These are phyloP conservation scores for Monochamus alternatus DNA, from an alignment of 2,888 invertebrate genomes.

Conservation along the genomic window DNA sequence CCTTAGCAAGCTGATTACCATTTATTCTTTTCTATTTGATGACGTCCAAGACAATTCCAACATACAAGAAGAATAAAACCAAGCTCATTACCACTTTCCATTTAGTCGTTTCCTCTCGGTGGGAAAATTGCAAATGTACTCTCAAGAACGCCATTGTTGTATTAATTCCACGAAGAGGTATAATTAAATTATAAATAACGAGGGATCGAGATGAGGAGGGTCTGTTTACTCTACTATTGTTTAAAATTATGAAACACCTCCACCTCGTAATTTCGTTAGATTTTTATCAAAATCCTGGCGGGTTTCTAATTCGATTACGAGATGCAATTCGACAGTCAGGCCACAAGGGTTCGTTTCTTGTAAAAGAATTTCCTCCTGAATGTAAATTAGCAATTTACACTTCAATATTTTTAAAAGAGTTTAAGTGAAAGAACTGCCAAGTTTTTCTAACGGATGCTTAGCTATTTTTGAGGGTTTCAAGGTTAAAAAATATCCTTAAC, in stretches of 20 bases:
- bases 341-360: neutral
- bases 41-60: too few relatives aligned
- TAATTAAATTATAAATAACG: slow-evolving; percentile 4
- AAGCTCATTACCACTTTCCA: neutral
- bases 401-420: too few relatives aligned
- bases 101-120: neutral
- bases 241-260: neutral
- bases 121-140: neutral
- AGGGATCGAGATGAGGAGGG: neutral
- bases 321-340: neutral
- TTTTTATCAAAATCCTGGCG: slow-evolving; percentile 2
- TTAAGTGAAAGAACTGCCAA: too few relatives aligned
- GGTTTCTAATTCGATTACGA: neutral
- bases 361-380: neutral
- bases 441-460: too few relatives aligned
- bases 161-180: neutral
- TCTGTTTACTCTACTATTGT: neutral
- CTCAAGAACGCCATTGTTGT: slow-evolving; percentile 8
- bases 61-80: neutral
- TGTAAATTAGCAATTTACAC: too few relatives aligned
- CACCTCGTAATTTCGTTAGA: neutral
- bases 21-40: too few relatives aligned
- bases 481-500: too few relatives aligned
- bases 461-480: too few relatives aligned
- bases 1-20: too few relatives aligned